Percentiles rank a stretch among this genome's conserved stretches.
phyloP scores from a whole-genome alignment of 2,888 invertebrate genomes.

The Galeruca laticollis region DNA sequence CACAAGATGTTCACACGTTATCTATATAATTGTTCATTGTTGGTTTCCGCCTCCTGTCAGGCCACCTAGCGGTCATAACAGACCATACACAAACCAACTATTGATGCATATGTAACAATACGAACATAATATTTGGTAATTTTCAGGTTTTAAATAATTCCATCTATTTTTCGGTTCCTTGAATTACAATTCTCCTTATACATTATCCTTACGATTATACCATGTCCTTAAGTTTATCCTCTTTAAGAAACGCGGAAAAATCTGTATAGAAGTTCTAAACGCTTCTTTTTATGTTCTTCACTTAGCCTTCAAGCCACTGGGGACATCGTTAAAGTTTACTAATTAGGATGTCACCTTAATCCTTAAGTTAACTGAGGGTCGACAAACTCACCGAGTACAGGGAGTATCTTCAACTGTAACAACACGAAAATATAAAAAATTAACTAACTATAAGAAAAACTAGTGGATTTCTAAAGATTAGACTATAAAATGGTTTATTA shows the following conservation, averaged over 20 bases:
- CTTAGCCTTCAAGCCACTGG: conserved; percentile 44
- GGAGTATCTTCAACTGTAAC: not conserved
- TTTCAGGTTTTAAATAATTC: not conserved
- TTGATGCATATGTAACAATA: no score
- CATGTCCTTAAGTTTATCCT: conserved; percentile 12
- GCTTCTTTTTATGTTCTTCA: conserved; percentile 43
- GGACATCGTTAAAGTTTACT: conserved; percentile 59
- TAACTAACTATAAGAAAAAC: not conserved
- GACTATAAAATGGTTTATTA: no score
- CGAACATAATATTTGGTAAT: not conserved
- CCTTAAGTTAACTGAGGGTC: conserved; percentile 45
- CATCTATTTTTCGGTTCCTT: not conserved
- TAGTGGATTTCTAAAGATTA: no score
- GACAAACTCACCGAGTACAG: conserved; percentile 41
- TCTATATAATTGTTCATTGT: no score
- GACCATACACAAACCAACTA: no score
- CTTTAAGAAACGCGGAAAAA: conserved; percentile 39
- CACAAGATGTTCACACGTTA: no score
- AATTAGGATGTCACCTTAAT: conserved; percentile 57
- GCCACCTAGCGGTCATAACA: no score
- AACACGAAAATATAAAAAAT: not conserved
- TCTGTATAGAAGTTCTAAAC: conserved; percentile 43
- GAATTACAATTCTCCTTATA: not conserved
- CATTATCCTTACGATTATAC: not conserved
- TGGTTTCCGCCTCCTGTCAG: no score